phyloP scores from a whole-genome alignment of 2,888 invertebrate genomes.

The Meta bourneti region DNA sequence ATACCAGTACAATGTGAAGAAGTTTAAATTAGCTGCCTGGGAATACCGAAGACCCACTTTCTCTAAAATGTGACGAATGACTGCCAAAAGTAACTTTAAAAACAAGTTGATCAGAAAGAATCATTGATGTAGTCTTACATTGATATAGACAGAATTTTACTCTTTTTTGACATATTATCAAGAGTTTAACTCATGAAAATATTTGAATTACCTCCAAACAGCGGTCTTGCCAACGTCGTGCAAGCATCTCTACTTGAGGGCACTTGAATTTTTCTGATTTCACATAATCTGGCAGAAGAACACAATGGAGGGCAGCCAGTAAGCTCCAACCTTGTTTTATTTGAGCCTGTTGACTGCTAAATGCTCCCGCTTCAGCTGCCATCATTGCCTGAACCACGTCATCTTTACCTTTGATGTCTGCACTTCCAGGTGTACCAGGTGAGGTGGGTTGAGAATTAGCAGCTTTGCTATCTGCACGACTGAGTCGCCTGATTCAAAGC shows the following conservation, averaged over 20 bases:
- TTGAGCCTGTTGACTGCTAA: constrained; percentile 88
- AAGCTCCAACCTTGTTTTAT: constrained; percentile 99
- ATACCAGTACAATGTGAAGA: too few relatives aligned
- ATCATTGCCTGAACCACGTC: constrained; percentile 72
- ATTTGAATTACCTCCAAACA: constrained; percentile 90
- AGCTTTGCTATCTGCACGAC: constrained; percentile 77
- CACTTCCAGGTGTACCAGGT: constrained; percentile 66
- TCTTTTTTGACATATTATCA: too few relatives aligned
- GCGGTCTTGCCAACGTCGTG: constrained; percentile 98
- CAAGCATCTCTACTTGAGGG: constrained; percentile 98
- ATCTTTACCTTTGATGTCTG: constrained; percentile 43
- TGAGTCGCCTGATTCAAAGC: constrained; percentile 63
- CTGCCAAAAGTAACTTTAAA: too few relatives aligned
- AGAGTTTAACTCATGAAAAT: too few relatives aligned
- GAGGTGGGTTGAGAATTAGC: constrained; percentile 70
- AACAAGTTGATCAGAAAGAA: too few relatives aligned
- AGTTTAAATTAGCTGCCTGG: too few relatives aligned
- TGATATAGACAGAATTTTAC: too few relatives aligned
- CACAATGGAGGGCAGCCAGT: constrained; percentile 96
- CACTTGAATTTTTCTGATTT: constrained; percentile 90
- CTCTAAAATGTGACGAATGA: too few relatives aligned
- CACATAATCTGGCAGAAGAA: constrained; percentile 91
- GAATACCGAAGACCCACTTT: too few relatives aligned
- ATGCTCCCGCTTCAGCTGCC: constrained; percentile 85
- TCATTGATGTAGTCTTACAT: too few relatives aligned